These are phyloP conservation scores for Poecilia gillii DNA, from an alignment of 2,797 vertebrate species.

Conservation along the genomic window DNA sequence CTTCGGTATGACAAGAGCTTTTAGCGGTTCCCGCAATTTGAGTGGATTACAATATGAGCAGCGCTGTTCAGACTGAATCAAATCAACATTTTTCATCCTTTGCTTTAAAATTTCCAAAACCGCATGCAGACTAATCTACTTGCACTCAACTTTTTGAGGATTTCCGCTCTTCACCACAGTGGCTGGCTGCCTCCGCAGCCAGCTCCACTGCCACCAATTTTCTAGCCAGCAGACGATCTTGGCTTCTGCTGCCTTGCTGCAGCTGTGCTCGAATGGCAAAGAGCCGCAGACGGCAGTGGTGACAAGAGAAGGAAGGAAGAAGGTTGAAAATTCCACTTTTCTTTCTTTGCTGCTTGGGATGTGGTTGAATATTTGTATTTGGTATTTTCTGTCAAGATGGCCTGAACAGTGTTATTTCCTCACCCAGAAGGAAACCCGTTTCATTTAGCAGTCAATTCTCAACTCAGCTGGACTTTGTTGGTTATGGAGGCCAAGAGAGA, in stretches of 20 bases:
- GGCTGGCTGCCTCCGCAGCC: conserved; percentile 30
- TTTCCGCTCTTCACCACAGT: conserved; percentile 48
- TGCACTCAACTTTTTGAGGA: conserved; percentile 54
- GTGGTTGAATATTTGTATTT: conserved; percentile 16
- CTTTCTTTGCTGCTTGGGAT: conserved; percentile 19
- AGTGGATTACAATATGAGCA: conserved; percentile 12
- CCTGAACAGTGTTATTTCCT: conserved; percentile 8
- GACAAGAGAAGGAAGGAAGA: conserved; percentile 50
- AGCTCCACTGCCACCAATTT: conserved; percentile 47
- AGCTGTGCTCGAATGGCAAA: conserved; percentile 65
- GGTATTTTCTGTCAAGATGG: not conserved
- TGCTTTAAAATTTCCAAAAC: conserved; percentile 43
- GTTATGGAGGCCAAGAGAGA: conserved; percentile 37
- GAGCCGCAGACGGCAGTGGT: conserved; percentile 47
- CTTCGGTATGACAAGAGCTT: conserved; percentile 10
- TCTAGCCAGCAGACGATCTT: conserved; percentile 63
- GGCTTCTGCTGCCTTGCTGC: conserved; percentile 56
- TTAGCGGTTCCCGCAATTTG: conserved; percentile 8
- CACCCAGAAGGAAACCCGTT: not conserved
- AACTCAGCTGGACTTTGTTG: conserved; percentile 44
- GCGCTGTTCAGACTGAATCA: conserved; percentile 15
- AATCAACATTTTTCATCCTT: conserved; percentile 29
- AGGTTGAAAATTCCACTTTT: conserved; percentile 6
- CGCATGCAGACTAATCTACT: conserved; percentile 51
- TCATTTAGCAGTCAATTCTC: conserved; percentile 40